Base-by-base conservation (phyloP, 2,888 invertebrate genomes). In the Chalcosyrphus nemorum region DNA sequence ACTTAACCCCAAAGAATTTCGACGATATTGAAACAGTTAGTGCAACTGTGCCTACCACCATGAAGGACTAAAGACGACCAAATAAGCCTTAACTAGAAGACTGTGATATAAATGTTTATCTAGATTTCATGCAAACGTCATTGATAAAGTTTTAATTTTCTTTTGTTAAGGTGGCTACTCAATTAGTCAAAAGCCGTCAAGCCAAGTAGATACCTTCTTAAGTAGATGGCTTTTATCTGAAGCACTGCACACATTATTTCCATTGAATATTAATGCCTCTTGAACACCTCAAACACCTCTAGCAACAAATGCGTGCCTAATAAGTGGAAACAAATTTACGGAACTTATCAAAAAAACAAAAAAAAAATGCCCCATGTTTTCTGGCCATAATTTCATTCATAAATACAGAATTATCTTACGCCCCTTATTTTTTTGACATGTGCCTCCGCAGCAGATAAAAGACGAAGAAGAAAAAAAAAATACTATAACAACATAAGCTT, bases 401-500 rank as follows among this genome's bases (percentile, higher is more conserved):
- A 56, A 75, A 75, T 66, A 54, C 47, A 13, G 43, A 75, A 56
- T 75, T 57, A 71, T 59, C 50, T 21, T 32, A 13, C 24, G 50
- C n/a, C 32, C 38, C n/a, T 35, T 27, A 27, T 32, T 6, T 52
- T 15, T 43, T 21, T 57, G 38, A 45, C 19, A 65, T 13, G 1
- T 17, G 17, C 43, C 27, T 27, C 59, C 7, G 21, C 9, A 13
- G 29, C 68, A 70, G n/a, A 41, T 52, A 38, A 11, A 32, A 45
- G 11, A 43, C 50, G 11, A 59, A 45, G 11, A 43, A 59, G 11
- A 59, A 45, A 50, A 43, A 61, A 56, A 68, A 35, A 35, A 50
- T 19, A 27, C 57, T 47, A 66, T 19, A 50, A 72, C 82, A 72
- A 65, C 59, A 77, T 61, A 68, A 77, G 82, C 65, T 68, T 43